phyloP scores from a whole-genome alignment of 2,113 vertebrate species.

The Motacilla tschutschensis region DNA sequence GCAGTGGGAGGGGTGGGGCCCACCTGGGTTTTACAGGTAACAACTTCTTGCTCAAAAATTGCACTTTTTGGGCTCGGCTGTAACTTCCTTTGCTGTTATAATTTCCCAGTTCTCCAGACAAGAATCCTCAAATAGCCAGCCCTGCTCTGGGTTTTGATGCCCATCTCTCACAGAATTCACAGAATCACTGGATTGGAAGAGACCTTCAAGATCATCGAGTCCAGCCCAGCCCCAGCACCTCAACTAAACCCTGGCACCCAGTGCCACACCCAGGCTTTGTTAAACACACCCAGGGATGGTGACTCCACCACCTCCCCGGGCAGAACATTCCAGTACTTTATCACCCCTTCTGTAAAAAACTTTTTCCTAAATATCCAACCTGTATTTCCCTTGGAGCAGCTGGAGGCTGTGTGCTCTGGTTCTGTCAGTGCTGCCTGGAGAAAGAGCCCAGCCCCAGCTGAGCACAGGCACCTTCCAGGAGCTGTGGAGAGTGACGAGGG shows the following conservation, averaged over 20 bases:
- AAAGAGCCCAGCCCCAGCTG: not conserved
- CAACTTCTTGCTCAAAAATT: not conserved
- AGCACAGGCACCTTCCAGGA: not conserved
- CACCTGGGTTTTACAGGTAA: not conserved
- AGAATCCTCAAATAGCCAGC: not conserved
- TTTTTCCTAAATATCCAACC: not conserved
- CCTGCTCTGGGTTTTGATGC: not conserved
- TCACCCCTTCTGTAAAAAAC: not conserved
- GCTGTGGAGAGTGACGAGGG: not conserved
- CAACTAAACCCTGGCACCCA: not conserved
- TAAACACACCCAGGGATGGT: not conserved
- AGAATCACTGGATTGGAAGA: not conserved
- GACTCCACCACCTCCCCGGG: not conserved
- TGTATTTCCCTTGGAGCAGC: not conserved
- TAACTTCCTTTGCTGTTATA: not conserved
- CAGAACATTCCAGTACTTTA: not conserved
- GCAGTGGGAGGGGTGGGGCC: not conserved
- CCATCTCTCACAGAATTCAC: not conserved
- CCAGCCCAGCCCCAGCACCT: not conserved
- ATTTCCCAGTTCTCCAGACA: not conserved
- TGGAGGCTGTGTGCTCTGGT: not conserved
- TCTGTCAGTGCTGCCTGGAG: not conserved
- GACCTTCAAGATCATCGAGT: not conserved
- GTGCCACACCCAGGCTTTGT: not conserved
- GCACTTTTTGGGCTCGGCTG: accelerated